A percentile compares a stretch with the other conserved stretches of the same genome.
These are phyloP conservation scores for Zoanthus gigantus DNA, from an alignment of 92 coral and sea anemone species.

Conservation along the genomic window DNA sequence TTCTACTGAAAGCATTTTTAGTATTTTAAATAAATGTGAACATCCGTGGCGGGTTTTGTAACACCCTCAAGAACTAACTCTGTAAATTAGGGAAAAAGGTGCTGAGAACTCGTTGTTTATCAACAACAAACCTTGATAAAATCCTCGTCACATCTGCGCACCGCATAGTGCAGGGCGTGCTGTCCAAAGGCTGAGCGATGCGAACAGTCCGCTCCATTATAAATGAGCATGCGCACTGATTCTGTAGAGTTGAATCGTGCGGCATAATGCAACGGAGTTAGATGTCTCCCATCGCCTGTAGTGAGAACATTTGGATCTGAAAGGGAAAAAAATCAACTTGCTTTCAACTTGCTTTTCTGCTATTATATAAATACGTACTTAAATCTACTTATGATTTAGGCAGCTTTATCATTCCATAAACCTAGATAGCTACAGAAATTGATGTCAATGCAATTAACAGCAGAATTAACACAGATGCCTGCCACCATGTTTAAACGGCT, in stretches of 20 bases:
- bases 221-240: constrained; percentile 65
- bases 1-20: too few relatives aligned
- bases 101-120: too few relatives aligned
- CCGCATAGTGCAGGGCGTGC: constrained; percentile 84
- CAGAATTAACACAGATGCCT: too few relatives aligned
- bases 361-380: background rate
- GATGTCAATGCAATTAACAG: too few relatives aligned
- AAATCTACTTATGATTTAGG: background rate
- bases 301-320: constrained; percentile 68
- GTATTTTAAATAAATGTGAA: too few relatives aligned
- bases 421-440: too few relatives aligned
- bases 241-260: constrained; percentile 68
- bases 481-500: too few relatives aligned
- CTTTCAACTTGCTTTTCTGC: background rate
- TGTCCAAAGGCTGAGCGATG: constrained; percentile 80
- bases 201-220: constrained; percentile 69
- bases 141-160: constrained; percentile 65
- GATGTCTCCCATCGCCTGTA: constrained; percentile 47
- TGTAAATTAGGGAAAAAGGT: too few relatives aligned
- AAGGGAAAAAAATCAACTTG: background rate
- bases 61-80: too few relatives aligned
- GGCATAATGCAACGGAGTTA: constrained; percentile 78
- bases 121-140: constrained; percentile 61
- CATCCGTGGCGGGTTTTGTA: too few relatives aligned
- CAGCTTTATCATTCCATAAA: too few relatives aligned